phyloP scores from a whole-genome alignment of 2,113 vertebrate species.

The Macrotus californicus region DNA sequence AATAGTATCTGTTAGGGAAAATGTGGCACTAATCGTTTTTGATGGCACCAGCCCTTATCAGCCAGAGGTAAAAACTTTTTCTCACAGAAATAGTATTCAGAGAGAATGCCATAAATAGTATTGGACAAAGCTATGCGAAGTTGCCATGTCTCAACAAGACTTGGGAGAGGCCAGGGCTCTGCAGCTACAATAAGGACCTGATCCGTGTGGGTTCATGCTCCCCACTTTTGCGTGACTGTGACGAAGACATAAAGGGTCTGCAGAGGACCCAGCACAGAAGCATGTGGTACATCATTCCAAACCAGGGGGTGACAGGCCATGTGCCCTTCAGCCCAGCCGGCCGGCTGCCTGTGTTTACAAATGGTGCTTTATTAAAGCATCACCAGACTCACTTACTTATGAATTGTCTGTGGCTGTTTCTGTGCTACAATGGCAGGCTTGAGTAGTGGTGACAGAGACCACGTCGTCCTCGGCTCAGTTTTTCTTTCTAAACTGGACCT shows the following conservation, averaged over 20 bases:
- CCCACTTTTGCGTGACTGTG: not conserved
- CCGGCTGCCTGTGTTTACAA: not conserved
- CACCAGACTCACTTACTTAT: no score
- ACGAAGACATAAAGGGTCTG: not conserved
- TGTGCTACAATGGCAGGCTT: not conserved
- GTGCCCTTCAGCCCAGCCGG: not conserved
- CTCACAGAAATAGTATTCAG: not conserved
- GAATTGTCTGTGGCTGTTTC: not conserved
- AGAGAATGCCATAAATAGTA: not conserved
- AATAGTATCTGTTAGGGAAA: not conserved
- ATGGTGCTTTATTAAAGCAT: not conserved
- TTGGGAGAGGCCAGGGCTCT: not conserved
- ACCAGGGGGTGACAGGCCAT: not conserved
- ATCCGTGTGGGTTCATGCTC: rapidly evolving
- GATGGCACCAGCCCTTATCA: conserved; percentile 11
- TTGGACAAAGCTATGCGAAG: not conserved
- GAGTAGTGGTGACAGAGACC: not conserved
- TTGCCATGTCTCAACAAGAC: not conserved
- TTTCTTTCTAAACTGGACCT: not conserved
- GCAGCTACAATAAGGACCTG: not conserved
- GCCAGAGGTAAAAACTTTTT: not conserved
- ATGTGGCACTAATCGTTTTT: not conserved
- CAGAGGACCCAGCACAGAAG: not conserved
- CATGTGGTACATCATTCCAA: not conserved
- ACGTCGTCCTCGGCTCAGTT: not conserved